Evolutionary conservation across 2,888 invertebrate species (phyloP).

Genomic region (Eustalomyia histrio): DNA sequence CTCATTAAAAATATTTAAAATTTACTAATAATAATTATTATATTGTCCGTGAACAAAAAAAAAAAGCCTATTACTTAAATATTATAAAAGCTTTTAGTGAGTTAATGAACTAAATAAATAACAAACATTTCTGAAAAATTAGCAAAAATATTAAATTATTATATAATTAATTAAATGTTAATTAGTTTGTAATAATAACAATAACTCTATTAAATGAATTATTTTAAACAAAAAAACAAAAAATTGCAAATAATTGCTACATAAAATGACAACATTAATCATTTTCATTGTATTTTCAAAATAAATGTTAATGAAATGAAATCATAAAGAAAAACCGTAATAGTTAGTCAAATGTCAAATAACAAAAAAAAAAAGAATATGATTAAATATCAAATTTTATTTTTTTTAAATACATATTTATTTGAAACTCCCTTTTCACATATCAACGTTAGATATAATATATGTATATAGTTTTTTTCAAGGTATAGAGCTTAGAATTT

Average conservation of each 20-base stretch:
- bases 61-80: neutral
- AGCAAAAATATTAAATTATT: neutral
- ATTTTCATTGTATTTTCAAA: constrained; percentile 3
- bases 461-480: too few species aligned
- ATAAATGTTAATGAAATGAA: neutral
- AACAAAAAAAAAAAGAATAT: neutral
- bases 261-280: constrained; percentile 17
- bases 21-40: too few species aligned
- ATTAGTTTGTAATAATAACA: constrained; percentile 21
- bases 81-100: neutral
- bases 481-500: too few species aligned
- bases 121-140: neutral
- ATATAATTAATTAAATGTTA: constrained; percentile 27
- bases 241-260: neutral
- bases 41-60: too few species aligned
- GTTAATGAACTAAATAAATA: neutral
- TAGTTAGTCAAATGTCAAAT: neutral
- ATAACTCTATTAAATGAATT: neutral
- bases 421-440: too few species aligned
- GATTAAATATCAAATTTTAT: neutral
- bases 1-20: too few species aligned
- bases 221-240: constrained; percentile 2
- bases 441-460: too few species aligned
- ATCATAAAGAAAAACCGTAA: neutral
- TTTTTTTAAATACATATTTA: too few species aligned